Percentiles rank a stretch among this genome's conserved stretches.
Evolutionary conservation across 2,888 invertebrate genomes (phyloP).

Genomic region (Pseudanteris insignis): DNA sequence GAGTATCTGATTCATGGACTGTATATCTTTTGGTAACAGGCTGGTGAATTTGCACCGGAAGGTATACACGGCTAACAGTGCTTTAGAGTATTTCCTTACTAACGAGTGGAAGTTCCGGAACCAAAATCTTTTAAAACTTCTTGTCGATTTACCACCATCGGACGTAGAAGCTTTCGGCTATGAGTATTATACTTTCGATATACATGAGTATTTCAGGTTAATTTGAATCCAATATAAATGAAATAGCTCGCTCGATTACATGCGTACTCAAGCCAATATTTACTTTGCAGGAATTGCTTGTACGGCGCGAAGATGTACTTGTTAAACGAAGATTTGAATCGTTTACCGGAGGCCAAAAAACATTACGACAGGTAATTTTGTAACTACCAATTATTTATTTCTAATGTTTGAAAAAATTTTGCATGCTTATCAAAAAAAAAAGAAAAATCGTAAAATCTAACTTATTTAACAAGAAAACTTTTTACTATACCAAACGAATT

Average conservation of each 20-base stretch:
- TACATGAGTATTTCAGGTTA: conserved; percentile 67
- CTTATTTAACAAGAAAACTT: too few relatives aligned
- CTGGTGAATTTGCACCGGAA: conserved; percentile 82
- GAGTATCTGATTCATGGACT: conserved; percentile 10
- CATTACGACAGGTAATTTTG: conserved; percentile 69
- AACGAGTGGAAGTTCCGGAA: conserved; percentile 83
- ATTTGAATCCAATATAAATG: conserved; percentile 5
- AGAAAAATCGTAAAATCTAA: too few relatives aligned
- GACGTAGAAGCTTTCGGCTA: conserved; percentile 72
- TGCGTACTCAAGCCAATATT: too few relatives aligned
- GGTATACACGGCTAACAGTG: conserved; percentile 79
- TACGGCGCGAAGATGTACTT: conserved; percentile 74
- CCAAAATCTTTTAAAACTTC: conserved; percentile 70
- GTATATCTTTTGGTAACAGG: conserved; percentile 68
- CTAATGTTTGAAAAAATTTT: too few relatives aligned
- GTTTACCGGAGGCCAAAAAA: conserved; percentile 68
- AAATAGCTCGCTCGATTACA: too few relatives aligned
- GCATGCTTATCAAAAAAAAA: too few relatives aligned
- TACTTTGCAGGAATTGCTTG: conserved; percentile 66
- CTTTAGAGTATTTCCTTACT: conserved; percentile 77
- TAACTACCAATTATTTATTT: too few relatives aligned
- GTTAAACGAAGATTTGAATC: conserved; percentile 73
- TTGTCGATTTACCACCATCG: conserved; percentile 66
- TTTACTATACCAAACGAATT: too few relatives aligned
- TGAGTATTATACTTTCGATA: conserved; percentile 69